A percentile compares a stretch with the other conserved stretches of the same genome.
These are phyloP conservation scores for Morpho achilles DNA, from an alignment of 2,888 invertebrate genomes.

Conservation along the genomic window DNA sequence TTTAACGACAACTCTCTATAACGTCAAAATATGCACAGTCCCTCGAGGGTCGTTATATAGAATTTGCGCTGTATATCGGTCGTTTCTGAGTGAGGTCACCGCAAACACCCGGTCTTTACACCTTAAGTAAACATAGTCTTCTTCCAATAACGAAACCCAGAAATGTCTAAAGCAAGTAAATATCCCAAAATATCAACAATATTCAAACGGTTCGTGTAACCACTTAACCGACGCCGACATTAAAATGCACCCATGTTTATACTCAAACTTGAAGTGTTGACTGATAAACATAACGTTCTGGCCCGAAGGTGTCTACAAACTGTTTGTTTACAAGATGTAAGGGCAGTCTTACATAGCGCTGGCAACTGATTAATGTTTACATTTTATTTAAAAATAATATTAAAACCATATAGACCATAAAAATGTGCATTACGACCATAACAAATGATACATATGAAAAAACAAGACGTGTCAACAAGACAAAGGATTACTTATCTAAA, in stretches of 20 bases:
- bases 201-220: slow-evolving; percentile 1
- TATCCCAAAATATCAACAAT: slow-evolving; percentile 4
- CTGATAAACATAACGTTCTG: slow-evolving; percentile 27
- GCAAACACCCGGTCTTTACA: no score
- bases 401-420: neutral
- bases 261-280: slow-evolving; percentile 18
- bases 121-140: no score
- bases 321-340: slow-evolving; percentile 25
- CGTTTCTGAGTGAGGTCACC: no score
- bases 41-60: no score
- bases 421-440: no score
- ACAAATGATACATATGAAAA: no score
- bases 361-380: neutral
- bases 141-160: neutral
- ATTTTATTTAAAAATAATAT: neutral
- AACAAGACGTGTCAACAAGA: no score
- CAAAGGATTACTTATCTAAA: no score
- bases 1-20: no score
- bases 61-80: no score
- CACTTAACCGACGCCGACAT: slow-evolving; percentile 16
- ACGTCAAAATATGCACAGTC: no score
- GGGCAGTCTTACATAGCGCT: slow-evolving; percentile 16
- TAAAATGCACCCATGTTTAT: slow-evolving; percentile 19
- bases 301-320: slow-evolving; percentile 27
- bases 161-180: slow-evolving; percentile 8